Evolutionary conservation across 2,888 invertebrate genomes (phyloP), one percentile per base, ranked within the genome.

Genomic region (Cordilura impudica): DNA sequence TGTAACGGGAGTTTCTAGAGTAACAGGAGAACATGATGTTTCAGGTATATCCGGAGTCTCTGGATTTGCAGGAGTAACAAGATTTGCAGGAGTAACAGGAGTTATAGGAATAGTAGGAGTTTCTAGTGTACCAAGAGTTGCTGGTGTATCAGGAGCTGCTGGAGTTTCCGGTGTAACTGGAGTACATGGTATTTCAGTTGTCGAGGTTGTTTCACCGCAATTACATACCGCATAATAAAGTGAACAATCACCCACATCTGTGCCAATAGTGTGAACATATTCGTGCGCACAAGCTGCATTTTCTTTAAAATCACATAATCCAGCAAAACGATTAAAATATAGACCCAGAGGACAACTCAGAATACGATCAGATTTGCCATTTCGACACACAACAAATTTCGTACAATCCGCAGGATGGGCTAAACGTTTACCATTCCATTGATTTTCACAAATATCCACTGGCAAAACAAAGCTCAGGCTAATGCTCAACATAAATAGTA

Each of bases 391-490:
- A 21, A 84, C 80, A 51, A 83, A 87, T 12, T 84, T 82, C 1
- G 74, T 21, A 16, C 88, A 87, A 49, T 87, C 84, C 3, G 66
- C 10, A 2, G 84, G 79, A 29, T 86, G 54, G 2, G 85, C 73
- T 8, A 86, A 53, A 1, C 86, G 83, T 1, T 82, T 69, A 14
- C 86, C 87, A 18, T 86, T 83, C 8, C 61, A 63, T 66, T 85
- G 65, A 29, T 81, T 51, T 4, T 73, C 58, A 56, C 88, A 87
- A 2, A 85, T 58, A 70, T 83, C 79, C 14, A 79, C n/a, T n/a
- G n/a, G n/a, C n/a, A n/a, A n/a, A n/a, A n/a, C n/a, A n/a, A n/a
- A n/a, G n/a, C n/a, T n/a, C n/a, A n/a, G n/a, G n/a, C n/a, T n/a
- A n/a, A n/a, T n/a, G n/a, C n/a, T n/a, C n/a, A n/a, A n/a, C n/a